These are phyloP conservation scores for Trachymyrmex septentrionalis DNA, from an alignment of 1,140 invertebrate genomes.

Conservation along the genomic window DNA sequence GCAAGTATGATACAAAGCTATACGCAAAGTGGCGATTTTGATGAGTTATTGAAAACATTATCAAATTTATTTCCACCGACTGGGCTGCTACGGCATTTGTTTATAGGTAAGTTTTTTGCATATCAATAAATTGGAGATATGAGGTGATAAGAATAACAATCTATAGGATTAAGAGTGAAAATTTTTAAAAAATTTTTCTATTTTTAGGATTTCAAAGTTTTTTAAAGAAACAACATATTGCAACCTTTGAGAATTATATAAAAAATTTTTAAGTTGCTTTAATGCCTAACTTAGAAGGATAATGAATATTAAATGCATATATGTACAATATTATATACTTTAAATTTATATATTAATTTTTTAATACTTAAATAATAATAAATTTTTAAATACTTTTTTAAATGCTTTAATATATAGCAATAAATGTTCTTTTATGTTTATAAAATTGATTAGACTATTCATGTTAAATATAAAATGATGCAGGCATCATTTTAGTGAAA, in stretches of 20 bases:
- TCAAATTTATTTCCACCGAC: slow-evolving; percentile 86
- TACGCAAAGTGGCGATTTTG: slow-evolving; percentile 87
- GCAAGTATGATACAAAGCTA: slow-evolving; percentile 88
- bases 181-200: slow-evolving; percentile 21
- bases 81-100: slow-evolving; percentile 87
- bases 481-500: not conserved
- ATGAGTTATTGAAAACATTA: slow-evolving; percentile 86
- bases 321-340: slow-evolving; percentile 9
- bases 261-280: slow-evolving; percentile 21
- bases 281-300: not conserved
- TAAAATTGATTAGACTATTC: slow-evolving; percentile 28
- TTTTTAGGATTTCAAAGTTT: slow-evolving; percentile 80
- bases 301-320: not conserved
- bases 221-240: slow-evolving; percentile 78
- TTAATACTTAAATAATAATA: slow-evolving; percentile 39
- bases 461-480: slow-evolving; percentile 28
- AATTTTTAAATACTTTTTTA: slow-evolving; percentile 27
- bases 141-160: not conserved
- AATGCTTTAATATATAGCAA: slow-evolving; percentile 34
- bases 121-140: not conserved
- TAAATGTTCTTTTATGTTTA: slow-evolving; percentile 54
- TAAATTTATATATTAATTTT: not conserved
- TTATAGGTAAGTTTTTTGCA: slow-evolving; percentile 85
- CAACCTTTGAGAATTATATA: slow-evolving; percentile 70
- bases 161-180: slow-evolving; percentile 3